A percentile compares a stretch with the other conserved stretches of the same genome.
Evolutionary conservation across 2,797 vertebrate genomes (phyloP).

Genomic region (Cyprinella venusta): DNA sequence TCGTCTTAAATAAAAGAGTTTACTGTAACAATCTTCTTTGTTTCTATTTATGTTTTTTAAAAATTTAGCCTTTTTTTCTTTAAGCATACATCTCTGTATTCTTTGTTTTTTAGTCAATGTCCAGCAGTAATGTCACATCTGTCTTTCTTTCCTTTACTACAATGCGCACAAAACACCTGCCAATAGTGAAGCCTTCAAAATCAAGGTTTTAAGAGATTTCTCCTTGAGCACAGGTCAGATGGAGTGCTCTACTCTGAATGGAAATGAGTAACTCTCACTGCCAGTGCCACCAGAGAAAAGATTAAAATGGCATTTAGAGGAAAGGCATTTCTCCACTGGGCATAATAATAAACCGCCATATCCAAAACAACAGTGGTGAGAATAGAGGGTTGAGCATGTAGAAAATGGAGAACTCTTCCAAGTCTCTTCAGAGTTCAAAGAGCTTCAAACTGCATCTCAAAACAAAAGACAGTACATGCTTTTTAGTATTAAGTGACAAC

Average conservation of each 20-base stretch:
- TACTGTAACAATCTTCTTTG: neutral
- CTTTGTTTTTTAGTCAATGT: neutral
- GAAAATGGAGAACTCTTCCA: constrained; percentile 71
- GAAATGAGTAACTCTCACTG: constrained; percentile 59
- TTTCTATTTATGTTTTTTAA: neutral
- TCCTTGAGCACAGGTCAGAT: constrained; percentile 44
- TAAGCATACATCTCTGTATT: neutral
- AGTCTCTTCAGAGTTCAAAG: constrained; percentile 73
- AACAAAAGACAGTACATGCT: constrained; percentile 62
- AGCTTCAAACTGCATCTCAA: constrained; percentile 71
- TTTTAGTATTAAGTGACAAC: constrained; percentile 20
- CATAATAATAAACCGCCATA: constrained; percentile 72
- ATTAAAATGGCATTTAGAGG: constrained; percentile 66
- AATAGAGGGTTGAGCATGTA: constrained; percentile 66
- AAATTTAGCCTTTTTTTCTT: neutral
- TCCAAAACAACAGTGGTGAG: constrained; percentile 64
- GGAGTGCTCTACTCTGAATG: constrained; percentile 52
- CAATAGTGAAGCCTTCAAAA: constrained; percentile 40
- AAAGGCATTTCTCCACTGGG: constrained; percentile 66
- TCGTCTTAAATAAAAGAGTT: neutral
- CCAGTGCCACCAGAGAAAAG: constrained; percentile 56
- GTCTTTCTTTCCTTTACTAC: neutral
- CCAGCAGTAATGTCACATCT: neutral
- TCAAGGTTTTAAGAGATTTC: constrained; percentile 38
- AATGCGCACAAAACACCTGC: constrained; percentile 8